phyloP scores from a whole-genome alignment of 2,113 vertebrate species.

The Hippocampus comes region DNA sequence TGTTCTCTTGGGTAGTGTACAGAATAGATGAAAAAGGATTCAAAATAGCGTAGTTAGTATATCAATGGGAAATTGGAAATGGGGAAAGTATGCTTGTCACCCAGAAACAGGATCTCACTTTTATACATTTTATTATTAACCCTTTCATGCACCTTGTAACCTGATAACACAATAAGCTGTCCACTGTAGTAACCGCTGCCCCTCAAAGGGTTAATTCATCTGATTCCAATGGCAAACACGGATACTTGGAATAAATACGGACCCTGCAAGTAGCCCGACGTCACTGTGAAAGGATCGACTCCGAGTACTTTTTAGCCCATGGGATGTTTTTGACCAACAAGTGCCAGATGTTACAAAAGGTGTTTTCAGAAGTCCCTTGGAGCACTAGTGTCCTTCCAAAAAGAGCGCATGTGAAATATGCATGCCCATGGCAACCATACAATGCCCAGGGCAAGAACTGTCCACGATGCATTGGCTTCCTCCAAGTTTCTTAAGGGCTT shows the following conservation, averaged over 20 bases:
- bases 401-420: slow-evolving; percentile 1
- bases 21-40: no score
- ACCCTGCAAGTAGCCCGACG: neutral
- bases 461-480: neutral
- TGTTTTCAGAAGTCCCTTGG: neutral
- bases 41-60: no score
- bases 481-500: neutral
- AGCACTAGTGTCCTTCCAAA: neutral
- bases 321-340: neutral
- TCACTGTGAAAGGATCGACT: neutral
- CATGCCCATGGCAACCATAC: neutral
- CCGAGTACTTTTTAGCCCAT: neutral
- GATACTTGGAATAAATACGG: neutral
- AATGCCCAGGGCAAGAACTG: neutral
- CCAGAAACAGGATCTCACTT: neutral
- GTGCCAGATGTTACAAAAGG: neutral
- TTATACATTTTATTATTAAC: no score
- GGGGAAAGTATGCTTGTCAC: no score
- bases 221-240: neutral
- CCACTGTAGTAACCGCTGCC: no score
- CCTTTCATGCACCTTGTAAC: no score
- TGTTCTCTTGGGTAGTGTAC: no score
- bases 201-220: neutral
- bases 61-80: no score
- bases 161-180: no score